A percentile compares a stretch with the other conserved stretches of the same genome.
These are phyloP conservation scores for Lepilemur septentrionalis DNA, from an alignment of 2,797 vertebrate genomes.

Conservation along the genomic window DNA sequence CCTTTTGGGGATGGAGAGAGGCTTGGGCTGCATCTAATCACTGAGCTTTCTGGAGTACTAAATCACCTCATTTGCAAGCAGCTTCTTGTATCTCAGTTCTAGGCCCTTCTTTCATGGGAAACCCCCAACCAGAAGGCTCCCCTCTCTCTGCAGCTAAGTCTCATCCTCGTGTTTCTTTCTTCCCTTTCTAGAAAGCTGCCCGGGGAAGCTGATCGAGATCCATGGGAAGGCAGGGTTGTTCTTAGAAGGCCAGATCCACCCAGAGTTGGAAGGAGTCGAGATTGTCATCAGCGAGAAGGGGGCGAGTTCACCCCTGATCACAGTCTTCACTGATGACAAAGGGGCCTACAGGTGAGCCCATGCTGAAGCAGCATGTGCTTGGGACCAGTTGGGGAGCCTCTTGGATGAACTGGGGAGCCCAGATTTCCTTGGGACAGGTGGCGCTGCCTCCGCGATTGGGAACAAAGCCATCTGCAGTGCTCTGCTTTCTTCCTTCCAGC, in stretches of 20 bases:
- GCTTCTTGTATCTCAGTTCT: neutral
- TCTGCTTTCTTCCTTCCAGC: slow-evolving; percentile 79
- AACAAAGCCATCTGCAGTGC: fast-evolving
- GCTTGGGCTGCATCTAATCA: neutral
- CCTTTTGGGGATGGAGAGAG: neutral
- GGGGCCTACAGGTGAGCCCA: slow-evolving; percentile 93
- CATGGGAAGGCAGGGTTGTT: slow-evolving; percentile 95
- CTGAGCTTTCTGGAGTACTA: neutral
- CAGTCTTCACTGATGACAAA: slow-evolving; percentile 92
- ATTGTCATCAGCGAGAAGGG: slow-evolving; percentile 95
- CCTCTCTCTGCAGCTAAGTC: neutral
- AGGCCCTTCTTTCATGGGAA: neutral
- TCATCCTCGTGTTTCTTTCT: neutral
- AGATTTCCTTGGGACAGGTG: fast-evolving
- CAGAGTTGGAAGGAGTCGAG: slow-evolving; percentile 94
- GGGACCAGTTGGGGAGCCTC: neutral
- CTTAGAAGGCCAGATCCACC: slow-evolving; percentile 93
- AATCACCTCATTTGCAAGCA: neutral
- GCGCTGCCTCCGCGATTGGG: fast-evolving
- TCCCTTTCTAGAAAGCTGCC: slow-evolving; percentile 91
- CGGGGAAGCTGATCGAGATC: slow-evolving; percentile 95
- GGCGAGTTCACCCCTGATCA: slow-evolving; percentile 88
- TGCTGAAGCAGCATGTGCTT: neutral
- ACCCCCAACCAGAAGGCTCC: neutral
- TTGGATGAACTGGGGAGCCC: neutral